A percentile compares a stretch with the other conserved stretches of the same genome.
Conservation (phyloP, 1,140 invertebrate genomes). For the Phocides pigmalion region DNA sequence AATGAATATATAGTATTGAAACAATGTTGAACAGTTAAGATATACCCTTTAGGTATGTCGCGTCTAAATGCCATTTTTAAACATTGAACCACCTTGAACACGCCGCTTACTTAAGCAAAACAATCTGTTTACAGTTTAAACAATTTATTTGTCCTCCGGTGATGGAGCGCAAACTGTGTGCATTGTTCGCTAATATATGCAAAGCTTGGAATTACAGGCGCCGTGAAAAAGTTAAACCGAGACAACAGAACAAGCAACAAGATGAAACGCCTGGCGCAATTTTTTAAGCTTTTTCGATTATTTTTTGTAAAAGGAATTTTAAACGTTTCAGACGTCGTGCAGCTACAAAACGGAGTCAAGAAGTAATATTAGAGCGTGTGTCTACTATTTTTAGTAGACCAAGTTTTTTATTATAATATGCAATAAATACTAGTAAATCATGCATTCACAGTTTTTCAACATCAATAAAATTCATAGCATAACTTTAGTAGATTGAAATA, state of each 20-base stretch:
- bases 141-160: conserved; percentile 24
- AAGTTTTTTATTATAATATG: no score
- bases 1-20: no score
- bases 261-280: neutral
- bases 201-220: conserved; percentile 25
- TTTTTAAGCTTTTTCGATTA: neutral
- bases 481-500: no score
- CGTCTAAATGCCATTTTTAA: neutral
- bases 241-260: neutral
- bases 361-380: no score
- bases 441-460: no score
- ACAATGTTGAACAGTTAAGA: neutral
- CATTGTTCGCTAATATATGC: conserved; percentile 26
- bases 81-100: neutral
- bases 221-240: conserved; percentile 21
- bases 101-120: conserved; percentile 6
- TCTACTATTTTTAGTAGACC: no score
- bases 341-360: no score
- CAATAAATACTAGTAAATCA: no score
- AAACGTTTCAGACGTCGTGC: no score
- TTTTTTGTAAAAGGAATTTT: no score
- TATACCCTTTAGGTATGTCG: neutral
- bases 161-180: conserved; percentile 9
- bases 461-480: no score
- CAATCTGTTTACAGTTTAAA: conserved; percentile 23